Evolutionary conservation across 2,113 vertebrate species (phyloP), one percentile per base, ranked within the genome.

Genomic region (Mugil cephalus): DNA sequence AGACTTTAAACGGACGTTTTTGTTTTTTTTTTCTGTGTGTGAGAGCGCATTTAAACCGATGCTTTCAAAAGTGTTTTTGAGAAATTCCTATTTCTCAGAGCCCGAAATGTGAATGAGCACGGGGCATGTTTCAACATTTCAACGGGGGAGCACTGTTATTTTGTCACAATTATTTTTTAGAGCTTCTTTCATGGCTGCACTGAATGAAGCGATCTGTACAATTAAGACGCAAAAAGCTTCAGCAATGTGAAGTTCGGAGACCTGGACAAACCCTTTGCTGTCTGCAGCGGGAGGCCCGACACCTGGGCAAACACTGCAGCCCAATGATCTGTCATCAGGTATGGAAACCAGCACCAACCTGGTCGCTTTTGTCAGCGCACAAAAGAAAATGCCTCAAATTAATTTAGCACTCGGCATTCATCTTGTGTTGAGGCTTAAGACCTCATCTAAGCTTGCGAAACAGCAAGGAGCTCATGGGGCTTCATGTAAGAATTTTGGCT

Each of bases 281-380:
- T 93, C 90, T 90, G 83, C 84, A 91, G 92, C 90, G 83, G 79
- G 88, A 91, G 84, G 94, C 89, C 84, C 89, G 92, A 94, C 94
- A 96, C 95, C 95, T 95, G 94, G 94, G 91, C 93, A 94, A 96
- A 95, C 87, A 95, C 90, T 88, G 92, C 91, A 89, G 85, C 92
- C 91, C 87, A 81, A 90, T 91, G 89, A 90, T 94, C 95, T 96
- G 94, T 96, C 95, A 95, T 93, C 93, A 56, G 82, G 87, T 91
- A 91, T 92, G 89, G 93, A 94, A 94, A 92, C 84, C 87, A 93
- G 93, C 91, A 89, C 92, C 93, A 94, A 93, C 93, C 88, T 88
- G 87, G 89, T 90, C 84, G 91, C 87, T 81, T 93, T 90, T 94
- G 89, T 89, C 93, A 91, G 91, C 70, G 79, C 71, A 94, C 92